These are phyloP conservation scores for Conchocele bisecta DNA, from an alignment of 2,888 invertebrate genomes.

Conservation along the genomic window DNA sequence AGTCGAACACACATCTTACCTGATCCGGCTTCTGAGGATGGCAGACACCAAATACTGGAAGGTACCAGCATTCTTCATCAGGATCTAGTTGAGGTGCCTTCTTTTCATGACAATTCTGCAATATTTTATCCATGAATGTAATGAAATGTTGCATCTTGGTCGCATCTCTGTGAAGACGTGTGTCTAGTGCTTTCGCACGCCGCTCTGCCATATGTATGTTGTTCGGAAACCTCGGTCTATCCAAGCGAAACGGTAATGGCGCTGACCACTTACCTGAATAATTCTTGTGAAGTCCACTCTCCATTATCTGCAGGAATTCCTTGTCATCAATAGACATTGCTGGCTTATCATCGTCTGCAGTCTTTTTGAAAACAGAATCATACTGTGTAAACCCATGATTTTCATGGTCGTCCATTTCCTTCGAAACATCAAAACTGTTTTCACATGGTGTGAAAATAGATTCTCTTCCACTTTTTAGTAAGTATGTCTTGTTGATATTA, in stretches of 20 bases:
- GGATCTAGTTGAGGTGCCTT: slow-evolving; percentile 17
- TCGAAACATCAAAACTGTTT: neutral
- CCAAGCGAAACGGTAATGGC: slow-evolving; percentile 25
- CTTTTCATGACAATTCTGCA: slow-evolving; percentile 23
- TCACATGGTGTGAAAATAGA: slow-evolving; percentile 20
- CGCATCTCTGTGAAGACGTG: slow-evolving; percentile 3
- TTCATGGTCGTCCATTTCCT: too few relatives aligned
- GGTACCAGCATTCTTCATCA: slow-evolving; percentile 37
- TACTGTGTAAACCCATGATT: neutral
- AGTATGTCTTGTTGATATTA: slow-evolving; percentile 21
- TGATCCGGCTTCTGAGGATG: slow-evolving; percentile 21
- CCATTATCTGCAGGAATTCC: slow-evolving; percentile 26
- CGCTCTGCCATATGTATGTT: slow-evolving; percentile 12
- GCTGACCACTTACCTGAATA: slow-evolving; percentile 23
- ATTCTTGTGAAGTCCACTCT: slow-evolving; percentile 7
- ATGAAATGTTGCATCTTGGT: slow-evolving; percentile 20
- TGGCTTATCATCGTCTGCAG: slow-evolving; percentile 13
- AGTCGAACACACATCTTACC: slow-evolving; percentile 52
- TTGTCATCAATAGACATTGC: slow-evolving; percentile 22
- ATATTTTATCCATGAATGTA: slow-evolving; percentile 29
- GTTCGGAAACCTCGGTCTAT: slow-evolving; percentile 21
- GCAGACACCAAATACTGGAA: slow-evolving; percentile 27
- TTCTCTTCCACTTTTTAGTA: slow-evolving; percentile 4
- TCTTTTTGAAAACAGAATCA: neutral
- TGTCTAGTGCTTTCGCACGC: slow-evolving; percentile 12